Evolutionary conservation across 1,140 invertebrate species (phyloP), one percentile per base, ranked within the genome.

Genomic region (Berghia stephanieae): DNA sequence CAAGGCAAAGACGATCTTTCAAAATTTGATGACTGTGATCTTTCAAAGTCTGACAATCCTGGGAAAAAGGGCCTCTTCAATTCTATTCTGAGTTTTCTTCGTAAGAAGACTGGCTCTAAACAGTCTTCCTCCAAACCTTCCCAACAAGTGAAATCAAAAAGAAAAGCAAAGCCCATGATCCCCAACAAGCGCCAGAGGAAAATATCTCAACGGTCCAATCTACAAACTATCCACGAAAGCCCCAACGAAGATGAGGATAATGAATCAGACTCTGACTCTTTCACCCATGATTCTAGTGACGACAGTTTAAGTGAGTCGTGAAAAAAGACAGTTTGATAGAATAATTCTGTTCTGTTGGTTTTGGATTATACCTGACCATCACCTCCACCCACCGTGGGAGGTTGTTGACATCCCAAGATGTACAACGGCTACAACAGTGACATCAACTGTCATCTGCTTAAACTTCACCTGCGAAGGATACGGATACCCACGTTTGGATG

Each of bases 201-300:
- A 0, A 83, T 87, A 13, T 87, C 86, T 24, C 83, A 83, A 31
- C 86, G 86, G 85, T 87, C 86, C 42, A 87, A 87, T 77, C 80
- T 87, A 78, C 85, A 87, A 63, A 85, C 86, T 0, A 87, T 87
- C 27, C 81, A 86, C 75, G 86, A 87, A 70, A 84, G 82, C 44
- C 86, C 86, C 31, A 85, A 87, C 44, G 86, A 87, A 76, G 81
- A 86, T 34, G 63, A 79, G 38, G 81, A 80, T 46, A 82, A 83
- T 24, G 78, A 82, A 13, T 79, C 81, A 10, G 85, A 86, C 73
- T 77, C 82, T 43, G 84, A 87, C 60, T 86, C 84, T 0, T 87
- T 86, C 75, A 81, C 81, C 3, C 85, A 87, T 69, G 83, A 84
- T 46, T 77, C 77, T 24, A 78, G 75, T 66, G 74, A 78, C 27